Conservation (phyloP, 2,888 invertebrate genomes). For the Hypolimnas misippus region DNA sequence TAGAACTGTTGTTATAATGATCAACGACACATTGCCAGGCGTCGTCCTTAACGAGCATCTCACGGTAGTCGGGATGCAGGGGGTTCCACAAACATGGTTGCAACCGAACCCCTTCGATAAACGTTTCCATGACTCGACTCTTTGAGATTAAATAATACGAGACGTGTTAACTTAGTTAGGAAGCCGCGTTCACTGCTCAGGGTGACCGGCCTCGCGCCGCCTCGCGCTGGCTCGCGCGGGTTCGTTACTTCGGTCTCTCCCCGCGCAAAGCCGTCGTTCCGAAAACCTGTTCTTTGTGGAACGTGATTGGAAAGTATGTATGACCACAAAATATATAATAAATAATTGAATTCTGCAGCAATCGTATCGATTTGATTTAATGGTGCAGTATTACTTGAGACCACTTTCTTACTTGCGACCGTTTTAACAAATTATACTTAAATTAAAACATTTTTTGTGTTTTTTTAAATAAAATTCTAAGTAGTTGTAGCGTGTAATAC, state of each 20-base stretch:
- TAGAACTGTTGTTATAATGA: slow-evolving; percentile 59
- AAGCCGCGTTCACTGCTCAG: slow-evolving; percentile 22
- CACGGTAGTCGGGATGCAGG: slow-evolving; percentile 69
- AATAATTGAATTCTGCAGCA: slow-evolving; percentile 6
- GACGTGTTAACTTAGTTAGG: slow-evolving; percentile 14
- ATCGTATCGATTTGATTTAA: slow-evolving; percentile 1
- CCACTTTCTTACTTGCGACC: too few relatives aligned
- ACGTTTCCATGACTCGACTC: slow-evolving; percentile 60
- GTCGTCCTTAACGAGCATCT: slow-evolving; percentile 65
- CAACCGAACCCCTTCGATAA: slow-evolving; percentile 69
- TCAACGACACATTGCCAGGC: slow-evolving; percentile 74
- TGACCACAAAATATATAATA: slow-evolving; percentile 18
- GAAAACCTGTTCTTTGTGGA: slow-evolving; percentile 63
- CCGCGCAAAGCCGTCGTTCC: slow-evolving; percentile 53
- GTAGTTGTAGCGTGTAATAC: too few relatives aligned
- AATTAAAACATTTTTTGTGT: too few relatives aligned
- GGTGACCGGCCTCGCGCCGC: slow-evolving; percentile 52
- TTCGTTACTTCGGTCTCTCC: slow-evolving; percentile 43
- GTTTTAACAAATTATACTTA: too few relatives aligned
- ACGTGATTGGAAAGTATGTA: slow-evolving; percentile 41
- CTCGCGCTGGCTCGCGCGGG: slow-evolving; percentile 55
- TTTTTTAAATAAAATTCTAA: too few relatives aligned
- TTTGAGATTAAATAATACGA: too few relatives aligned
- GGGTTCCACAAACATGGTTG: slow-evolving; percentile 77
- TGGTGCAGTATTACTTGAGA: too few relatives aligned